Evolutionary conservation across 2,888 invertebrate species (phyloP), one percentile per base, ranked within the genome.

Genomic region (Lydus trimaculatus): DNA sequence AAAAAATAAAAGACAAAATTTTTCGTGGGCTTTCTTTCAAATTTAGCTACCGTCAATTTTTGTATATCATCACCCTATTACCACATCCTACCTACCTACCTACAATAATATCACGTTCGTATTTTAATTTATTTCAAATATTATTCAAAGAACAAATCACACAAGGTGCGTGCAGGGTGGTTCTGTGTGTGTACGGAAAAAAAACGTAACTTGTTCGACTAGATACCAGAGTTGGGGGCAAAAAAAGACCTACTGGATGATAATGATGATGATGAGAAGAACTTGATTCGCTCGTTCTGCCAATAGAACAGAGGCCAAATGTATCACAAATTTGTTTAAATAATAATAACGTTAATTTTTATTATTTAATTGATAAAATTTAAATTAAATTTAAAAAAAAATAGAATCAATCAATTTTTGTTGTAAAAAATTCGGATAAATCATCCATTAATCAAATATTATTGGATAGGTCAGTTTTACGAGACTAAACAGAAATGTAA

Each of bases 391-490:
- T 20, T 11, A 48, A 2, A 17, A 23, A 56, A 23, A 8, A 28
- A 5, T 9, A 48, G 5, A 48, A 20, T 20, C 28, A 3, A 48
- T 2, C 2, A 5, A 48, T 43, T 48, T 48, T 20, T 43, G 36
- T 3, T 15, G 15, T 4, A 1, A n/a, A 9, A 48, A 17, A 9
- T n/a, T n/a, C n/a, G 7, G 9, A 5, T 48, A 48, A 28, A 15
- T n/a, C 6, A 7, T 28, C 28, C 11, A 56, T 28, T 56, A 56
- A 25, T 23, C 56, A 56, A 28, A 28, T 56, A 58, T 48, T 23
- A 28, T 69, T 61, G 56, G 61, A 23, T 48, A 69, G 69, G 69
- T 69, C 69, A 69, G 69, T 69, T 69, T 66, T 63, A 65, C 61
- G 69, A 65, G 56, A 56, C 28, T 56, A 56, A 56, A 25, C 13